A percentile compares a stretch with the other conserved stretches of the same genome.
Conservation (phyloP, 2,888 invertebrate species). For the Lasius platythorax region DNA sequence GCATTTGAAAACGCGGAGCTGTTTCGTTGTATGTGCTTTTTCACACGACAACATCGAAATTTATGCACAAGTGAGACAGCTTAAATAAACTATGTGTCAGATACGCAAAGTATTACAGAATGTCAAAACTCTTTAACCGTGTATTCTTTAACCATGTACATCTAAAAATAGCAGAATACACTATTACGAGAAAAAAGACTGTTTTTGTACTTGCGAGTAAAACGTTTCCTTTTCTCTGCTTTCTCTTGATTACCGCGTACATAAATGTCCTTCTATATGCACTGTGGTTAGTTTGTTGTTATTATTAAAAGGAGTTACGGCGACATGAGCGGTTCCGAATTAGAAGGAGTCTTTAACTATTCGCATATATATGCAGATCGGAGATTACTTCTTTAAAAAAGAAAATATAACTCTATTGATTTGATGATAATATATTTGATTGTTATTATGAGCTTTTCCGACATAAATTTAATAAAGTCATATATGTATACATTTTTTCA, state of each 20-base stretch:
- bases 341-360: neutral
- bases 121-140: conserved; percentile 2
- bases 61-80: neutral
- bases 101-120: neutral
- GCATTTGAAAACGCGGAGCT: conserved; percentile 28
- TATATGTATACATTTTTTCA: neutral
- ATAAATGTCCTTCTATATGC: neutral
- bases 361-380: neutral
- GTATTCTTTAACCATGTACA: neutral
- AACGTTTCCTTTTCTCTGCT: neutral
- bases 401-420: neutral
- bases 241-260: neutral
- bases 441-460: neutral
- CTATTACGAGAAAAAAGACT: neutral
- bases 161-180: neutral
- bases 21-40: conserved; percentile 22
- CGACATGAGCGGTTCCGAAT: neutral
- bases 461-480: neutral
- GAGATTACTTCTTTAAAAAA: conserved; percentile 10
- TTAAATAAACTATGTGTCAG: conserved; percentile 20
- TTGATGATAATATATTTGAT: neutral
- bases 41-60: conserved; percentile 27
- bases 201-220: neutral
- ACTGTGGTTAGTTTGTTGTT: conserved; percentile 8
- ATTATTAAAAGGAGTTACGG: conserved; percentile 28